Percentiles rank a stretch among this genome's conserved stretches.
Conservation (phyloP, 2,113 vertebrate species). For the Phrynosoma blainvillii region DNA sequence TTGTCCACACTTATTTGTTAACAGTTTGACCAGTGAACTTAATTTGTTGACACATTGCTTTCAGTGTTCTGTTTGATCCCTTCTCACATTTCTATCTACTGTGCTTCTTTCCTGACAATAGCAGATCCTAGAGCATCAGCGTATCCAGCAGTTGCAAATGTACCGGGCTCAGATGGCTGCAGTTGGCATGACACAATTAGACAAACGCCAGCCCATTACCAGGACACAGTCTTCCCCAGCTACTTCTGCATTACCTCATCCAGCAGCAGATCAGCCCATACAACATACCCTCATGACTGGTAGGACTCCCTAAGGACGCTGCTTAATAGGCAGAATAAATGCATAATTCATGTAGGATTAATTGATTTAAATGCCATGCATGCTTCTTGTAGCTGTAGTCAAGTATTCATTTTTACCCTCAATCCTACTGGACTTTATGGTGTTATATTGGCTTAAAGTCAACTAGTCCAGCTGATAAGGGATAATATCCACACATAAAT, state of each 20-base stretch:
- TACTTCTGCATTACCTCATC: conserved; percentile 72
- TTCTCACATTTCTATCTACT: conserved; percentile 78
- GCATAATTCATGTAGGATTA: conserved; percentile 81
- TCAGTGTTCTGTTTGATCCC: conserved; percentile 69
- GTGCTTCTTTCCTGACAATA: conserved; percentile 78
- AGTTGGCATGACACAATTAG: conserved; percentile 78
- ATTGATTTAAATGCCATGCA: conserved; percentile 87
- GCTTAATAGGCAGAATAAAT: conserved; percentile 81
- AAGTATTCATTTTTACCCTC: conserved; percentile 69
- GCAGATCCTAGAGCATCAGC: conserved; percentile 71
- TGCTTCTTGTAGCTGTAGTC: conserved; percentile 80
- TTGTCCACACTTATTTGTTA: conserved; percentile 74
- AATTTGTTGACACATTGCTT: conserved; percentile 79
- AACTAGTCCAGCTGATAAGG: conserved; percentile 76
- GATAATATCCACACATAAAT: conserved; percentile 81
- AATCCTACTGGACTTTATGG: conserved; percentile 73
- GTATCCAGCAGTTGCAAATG: conserved; percentile 71
- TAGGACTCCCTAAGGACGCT: conserved; percentile 78
- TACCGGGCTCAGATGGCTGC: conserved; percentile 75
- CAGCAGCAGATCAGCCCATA: conserved; percentile 77
- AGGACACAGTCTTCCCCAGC: conserved; percentile 74
- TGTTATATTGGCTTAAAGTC: conserved; percentile 82
- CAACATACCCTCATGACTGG: conserved; percentile 80
- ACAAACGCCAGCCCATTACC: conserved; percentile 76
- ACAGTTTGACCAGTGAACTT: conserved; percentile 81